Base-by-base conservation (phyloP, 1,140 invertebrate genomes). In the Wiebesia pumilae region DNA sequence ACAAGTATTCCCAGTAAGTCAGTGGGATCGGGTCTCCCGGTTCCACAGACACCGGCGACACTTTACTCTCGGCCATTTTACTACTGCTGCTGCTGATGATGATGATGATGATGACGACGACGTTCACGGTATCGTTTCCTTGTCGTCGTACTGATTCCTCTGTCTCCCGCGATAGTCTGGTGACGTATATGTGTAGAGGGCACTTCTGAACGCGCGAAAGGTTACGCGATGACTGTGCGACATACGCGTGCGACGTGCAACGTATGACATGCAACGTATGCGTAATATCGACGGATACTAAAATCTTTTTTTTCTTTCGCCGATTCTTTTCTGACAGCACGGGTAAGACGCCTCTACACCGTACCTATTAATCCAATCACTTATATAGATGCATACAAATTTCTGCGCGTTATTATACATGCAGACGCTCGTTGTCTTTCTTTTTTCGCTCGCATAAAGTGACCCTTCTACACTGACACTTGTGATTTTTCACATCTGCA, bases 41-140 rank as follows among this genome's bases (percentile, higher is more conserved):
- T 78, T 88, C 75, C 83, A 69, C 82, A 69, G 83, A 82, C 86
- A 87, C 88, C 88, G 88, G 86, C 69, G 89, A 88, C 80, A 80
- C 83, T 78, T 86, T 89, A 84, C 87, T 91, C 88, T 94, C 93
- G 84, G 92, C 91, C 93, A 93, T 94, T 85, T 93, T 93, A 89
- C 89, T 54, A 27, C 62, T 69, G 43, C n/a, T 51, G 0, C 21
- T 33, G 40, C 19, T 40, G 73, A 3, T 75, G 9, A 14, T 51
- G 75, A 24, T 77, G 35, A 2, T 35, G 30, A 35, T 10, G 30
- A 69, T 35, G 65, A 69, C 9, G 65, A 69, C n/a, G 65, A 14
- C 12, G 65, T 33, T 16, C 30, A 12, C 65, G 30, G 19, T 35
- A 16, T 69, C 14, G 65, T 35, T 35, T 65, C 12, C 27, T 27